Conservation (phyloP, 1,140 invertebrate genomes). For the Sipha flava region DNA sequence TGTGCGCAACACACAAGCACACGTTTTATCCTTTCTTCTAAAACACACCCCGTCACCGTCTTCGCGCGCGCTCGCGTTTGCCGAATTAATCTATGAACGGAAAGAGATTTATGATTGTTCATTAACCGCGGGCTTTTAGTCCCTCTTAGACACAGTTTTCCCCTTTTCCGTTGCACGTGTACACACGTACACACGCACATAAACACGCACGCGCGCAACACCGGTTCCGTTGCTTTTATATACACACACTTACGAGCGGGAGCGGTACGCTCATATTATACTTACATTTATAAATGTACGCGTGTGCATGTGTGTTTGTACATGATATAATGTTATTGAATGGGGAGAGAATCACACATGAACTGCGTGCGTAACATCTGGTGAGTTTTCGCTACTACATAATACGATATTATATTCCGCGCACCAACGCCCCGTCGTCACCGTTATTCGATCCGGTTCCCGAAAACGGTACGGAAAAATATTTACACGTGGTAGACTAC, state of each 20-base stretch:
- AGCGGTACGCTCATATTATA: neutral
- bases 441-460: neutral
- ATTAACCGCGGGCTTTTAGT: slow-evolving; percentile 31
- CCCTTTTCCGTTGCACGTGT: slow-evolving; percentile 21
- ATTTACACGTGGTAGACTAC: neutral
- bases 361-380: slow-evolving; percentile 14
- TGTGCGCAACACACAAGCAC: neutral
- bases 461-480: slow-evolving; percentile 27
- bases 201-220: neutral
- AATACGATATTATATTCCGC: slow-evolving; percentile 2
- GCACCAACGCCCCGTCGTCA: neutral
- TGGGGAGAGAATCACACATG: slow-evolving; percentile 20
- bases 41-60: neutral
- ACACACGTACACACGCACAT: neutral
- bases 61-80: neutral
- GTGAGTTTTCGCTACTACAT: slow-evolving; percentile 13
- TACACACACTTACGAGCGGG: neutral
- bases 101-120: slow-evolving; percentile 33
- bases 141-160: slow-evolving; percentile 20
- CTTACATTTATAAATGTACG: neutral
- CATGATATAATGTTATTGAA: slow-evolving; percentile 31
- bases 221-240: neutral
- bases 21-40: slow-evolving; percentile 20
- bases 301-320: neutral
- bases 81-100: slow-evolving; percentile 25